Evolutionary conservation across 2,888 invertebrate genomes (phyloP), one percentile per base, ranked within the genome.

Genomic region (Meganola albula): DNA sequence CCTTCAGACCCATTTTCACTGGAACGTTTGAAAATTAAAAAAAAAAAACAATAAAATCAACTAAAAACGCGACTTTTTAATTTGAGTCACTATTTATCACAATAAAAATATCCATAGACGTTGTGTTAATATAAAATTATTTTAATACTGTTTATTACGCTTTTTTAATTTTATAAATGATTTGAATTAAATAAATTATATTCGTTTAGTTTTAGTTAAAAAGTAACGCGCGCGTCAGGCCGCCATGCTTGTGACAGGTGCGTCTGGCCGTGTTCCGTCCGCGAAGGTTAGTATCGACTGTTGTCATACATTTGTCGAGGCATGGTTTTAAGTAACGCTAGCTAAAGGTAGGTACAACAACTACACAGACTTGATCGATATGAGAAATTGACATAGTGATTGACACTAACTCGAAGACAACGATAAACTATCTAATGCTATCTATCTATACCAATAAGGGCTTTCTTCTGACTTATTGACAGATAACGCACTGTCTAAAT

Each of bases 1-100:
- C 58, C 52, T 73, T 85, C 59, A 86, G 71, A 63, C 85, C 85
- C 85, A 85, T 85, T 68, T 65, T 76, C 78, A 80, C 82, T 63
- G 63, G 30, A 38, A 38, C 12, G 32, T 23, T 4, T 24, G 48
- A 33, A 52, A 37, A 53, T 44, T 50, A 39, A 40, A 42, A 44
- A 40, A 40, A 32, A 20, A 27, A 38, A 29, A 33, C 18, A 12
- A 11, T 27, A 12, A 30, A 20, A 58, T 48, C 52, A 53, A 49
- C 46, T 49, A 37, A 53, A 54, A 57, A 31, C 37, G 48, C 27
- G 46, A 52, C 37, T 28, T 35, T 49, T 31, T 25, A 35, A 35
- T 48, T 48, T 44, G 47, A 32, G 40, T 25, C 24, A 16, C n/a
- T n/a, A n/a, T n/a, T n/a, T n/a, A 20, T 33, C 52, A 53, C 55